These are phyloP conservation scores for Seira sanloemensis DNA, from an alignment of 2,888 invertebrate species.

Conservation along the genomic window DNA sequence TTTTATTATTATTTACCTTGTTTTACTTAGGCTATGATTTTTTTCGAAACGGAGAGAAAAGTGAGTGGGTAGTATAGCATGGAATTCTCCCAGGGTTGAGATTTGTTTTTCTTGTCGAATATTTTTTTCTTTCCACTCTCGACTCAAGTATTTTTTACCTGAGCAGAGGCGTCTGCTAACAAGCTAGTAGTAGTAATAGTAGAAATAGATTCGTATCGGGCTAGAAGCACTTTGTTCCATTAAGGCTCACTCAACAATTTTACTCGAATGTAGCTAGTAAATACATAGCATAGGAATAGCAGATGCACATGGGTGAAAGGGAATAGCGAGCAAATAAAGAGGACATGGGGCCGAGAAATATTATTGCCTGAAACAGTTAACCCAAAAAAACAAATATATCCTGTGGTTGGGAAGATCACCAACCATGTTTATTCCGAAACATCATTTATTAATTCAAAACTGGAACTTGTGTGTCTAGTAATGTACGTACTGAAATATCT, in stretches of 20 bases:
- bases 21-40: neutral
- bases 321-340: slow-evolving; percentile 2
- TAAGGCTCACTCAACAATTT: slow-evolving; percentile 2
- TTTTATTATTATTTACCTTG: slow-evolving; percentile 29
- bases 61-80: neutral
- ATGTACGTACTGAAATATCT: neutral
- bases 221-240: slow-evolving; percentile 16
- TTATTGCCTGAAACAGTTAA: slow-evolving; percentile 10
- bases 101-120: slow-evolving; percentile 20
- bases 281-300: neutral
- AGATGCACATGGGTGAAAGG: neutral
- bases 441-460: slow-evolving; percentile 12
- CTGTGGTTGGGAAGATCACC: slow-evolving; percentile 3
- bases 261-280: neutral
- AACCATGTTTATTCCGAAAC: neutral
- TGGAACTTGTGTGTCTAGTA: neutral
- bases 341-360: slow-evolving; percentile 4
- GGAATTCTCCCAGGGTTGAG: neutral
- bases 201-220: neutral
- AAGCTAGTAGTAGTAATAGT: neutral
- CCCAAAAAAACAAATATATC: slow-evolving; percentile 8
- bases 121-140: neutral
- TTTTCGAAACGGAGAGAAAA: neutral
- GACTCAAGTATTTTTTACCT: slow-evolving; percentile 10
- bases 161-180: neutral